Evolutionary conservation across 2,888 invertebrate species (phyloP).

Genomic region (Operophtera brumata): DNA sequence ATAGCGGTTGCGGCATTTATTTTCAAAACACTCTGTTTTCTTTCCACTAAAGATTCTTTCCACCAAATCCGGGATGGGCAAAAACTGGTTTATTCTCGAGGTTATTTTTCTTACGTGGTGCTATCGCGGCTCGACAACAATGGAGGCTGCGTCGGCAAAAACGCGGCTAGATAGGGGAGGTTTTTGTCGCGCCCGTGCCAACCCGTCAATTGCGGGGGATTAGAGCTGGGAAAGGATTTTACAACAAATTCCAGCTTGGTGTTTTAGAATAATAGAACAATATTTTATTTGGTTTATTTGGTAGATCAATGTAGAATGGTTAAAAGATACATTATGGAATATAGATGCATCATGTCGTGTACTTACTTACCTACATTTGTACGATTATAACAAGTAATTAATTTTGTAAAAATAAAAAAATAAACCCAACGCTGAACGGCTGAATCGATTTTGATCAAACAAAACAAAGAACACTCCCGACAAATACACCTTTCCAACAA

Average conservation of each 20-base stretch:
- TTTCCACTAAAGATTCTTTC: not conserved
- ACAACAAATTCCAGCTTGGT: conserved; percentile 13
- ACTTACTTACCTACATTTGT: too few species aligned
- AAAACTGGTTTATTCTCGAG: conserved; percentile 22
- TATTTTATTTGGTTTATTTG: not conserved
- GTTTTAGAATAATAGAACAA: conserved; percentile 13
- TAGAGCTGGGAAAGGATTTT: conserved; percentile 22
- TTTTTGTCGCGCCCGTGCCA: conserved; percentile 24
- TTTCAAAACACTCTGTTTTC: conserved; percentile 9
- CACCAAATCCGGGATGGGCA: conserved; percentile 15
- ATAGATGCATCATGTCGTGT: too few species aligned
- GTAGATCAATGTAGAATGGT: too few species aligned
- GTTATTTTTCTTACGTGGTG: conserved; percentile 46
- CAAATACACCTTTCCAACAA: too few species aligned
- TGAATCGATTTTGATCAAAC: too few species aligned
- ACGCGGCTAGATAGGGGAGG: conserved; percentile 31
- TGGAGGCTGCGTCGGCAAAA: conserved; percentile 44
- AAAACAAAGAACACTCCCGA: too few species aligned
- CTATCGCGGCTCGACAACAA: conserved; percentile 40
- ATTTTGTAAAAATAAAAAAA: too few species aligned
- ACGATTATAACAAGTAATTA: too few species aligned
- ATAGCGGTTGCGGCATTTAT: not conserved
- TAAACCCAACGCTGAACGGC: too few species aligned
- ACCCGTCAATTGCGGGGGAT: conserved; percentile 24
- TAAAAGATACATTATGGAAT: too few species aligned